Evolutionary conservation across 2,888 invertebrate genomes (phyloP), one percentile per base, ranked within the genome.

Genomic region (Sycophila texana): DNA sequence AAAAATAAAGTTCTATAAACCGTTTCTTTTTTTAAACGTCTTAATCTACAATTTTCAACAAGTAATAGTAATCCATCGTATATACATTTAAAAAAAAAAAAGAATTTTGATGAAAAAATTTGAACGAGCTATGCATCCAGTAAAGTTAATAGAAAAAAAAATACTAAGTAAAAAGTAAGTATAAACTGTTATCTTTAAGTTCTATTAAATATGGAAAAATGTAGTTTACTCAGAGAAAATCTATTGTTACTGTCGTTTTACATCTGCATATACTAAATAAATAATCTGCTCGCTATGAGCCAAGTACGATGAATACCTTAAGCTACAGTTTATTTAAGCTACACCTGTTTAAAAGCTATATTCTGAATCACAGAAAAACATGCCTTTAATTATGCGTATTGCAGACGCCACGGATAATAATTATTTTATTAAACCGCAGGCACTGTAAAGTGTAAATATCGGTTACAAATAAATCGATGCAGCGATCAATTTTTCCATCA

Each of bases 281-380:
- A 66, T 47, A 66, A 22, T 39, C 39, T 39, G 10, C 39, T 39
- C 39, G 10, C 10, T 10, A 39, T 39, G 39, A 39, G 39, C 39
- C 0, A 10, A 39, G 39, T 39, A 39, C 7, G 39, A 39, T 39
- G 39, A 39, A 7, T 39, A 39, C 7, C 7, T 39, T 39, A 39
- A 39, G 39, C 39, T 39, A 39, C 39, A 39, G 39, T 60, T 49
- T 58, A 14, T 58, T 71, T 26, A 61, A 61, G 26, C 26, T 77
- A 72, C 30, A 60, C 61, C 61, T 53, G 49, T 22, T 70, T 70
- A 66, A 74, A 70, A 79, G 65, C 70, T 79, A 79, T 65, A 79
- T 74, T 70, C 79, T 79, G 70, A 74, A 79, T 79, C 79, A 79
- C 79, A 79, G 74, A 70, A 79, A 74, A 72, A 14, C 53, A 18